Evolutionary conservation across 2,797 vertebrate species (phyloP).

Genomic region (Pteropus rufus): DNA sequence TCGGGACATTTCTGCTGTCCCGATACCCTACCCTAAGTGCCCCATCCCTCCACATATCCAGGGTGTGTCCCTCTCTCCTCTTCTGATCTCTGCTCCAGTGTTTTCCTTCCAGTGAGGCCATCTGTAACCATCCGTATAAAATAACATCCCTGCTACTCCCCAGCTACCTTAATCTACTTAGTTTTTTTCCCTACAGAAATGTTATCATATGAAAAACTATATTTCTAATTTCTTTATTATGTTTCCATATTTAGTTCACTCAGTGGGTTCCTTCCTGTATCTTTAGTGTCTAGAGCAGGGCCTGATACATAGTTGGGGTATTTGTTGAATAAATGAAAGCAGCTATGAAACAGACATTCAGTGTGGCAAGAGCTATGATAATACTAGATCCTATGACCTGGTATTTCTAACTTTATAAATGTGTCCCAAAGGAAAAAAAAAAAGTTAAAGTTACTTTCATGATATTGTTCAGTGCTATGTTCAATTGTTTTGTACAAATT

Average conservation of each 20-base stretch:
- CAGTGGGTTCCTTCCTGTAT: not conserved
- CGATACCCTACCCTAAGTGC: no score
- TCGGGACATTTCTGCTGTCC: not conserved
- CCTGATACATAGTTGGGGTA: not conserved
- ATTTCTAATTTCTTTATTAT: not conserved
- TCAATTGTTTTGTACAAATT: not conserved
- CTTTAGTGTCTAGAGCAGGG: not conserved
- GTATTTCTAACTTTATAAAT: not conserved
- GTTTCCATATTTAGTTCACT: not conserved
- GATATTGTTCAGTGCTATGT: not conserved
- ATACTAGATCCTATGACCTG: not conserved
- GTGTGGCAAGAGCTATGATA: not conserved
- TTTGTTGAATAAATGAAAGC: not conserved
- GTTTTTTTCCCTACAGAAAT: not conserved
- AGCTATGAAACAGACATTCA: not conserved
- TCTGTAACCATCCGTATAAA: not conserved
- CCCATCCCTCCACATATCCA: not conserved
- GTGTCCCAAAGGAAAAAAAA: not conserved
- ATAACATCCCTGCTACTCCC: not conserved
- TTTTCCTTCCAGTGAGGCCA: not conserved
- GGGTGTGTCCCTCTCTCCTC: fast-evolving
- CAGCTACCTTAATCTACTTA: not conserved
- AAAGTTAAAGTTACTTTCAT: not conserved
- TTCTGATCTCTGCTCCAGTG: not conserved
- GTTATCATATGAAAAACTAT: not conserved